phyloP scores from a whole-genome alignment of 2,888 invertebrate species.

The Erynnis tages region DNA sequence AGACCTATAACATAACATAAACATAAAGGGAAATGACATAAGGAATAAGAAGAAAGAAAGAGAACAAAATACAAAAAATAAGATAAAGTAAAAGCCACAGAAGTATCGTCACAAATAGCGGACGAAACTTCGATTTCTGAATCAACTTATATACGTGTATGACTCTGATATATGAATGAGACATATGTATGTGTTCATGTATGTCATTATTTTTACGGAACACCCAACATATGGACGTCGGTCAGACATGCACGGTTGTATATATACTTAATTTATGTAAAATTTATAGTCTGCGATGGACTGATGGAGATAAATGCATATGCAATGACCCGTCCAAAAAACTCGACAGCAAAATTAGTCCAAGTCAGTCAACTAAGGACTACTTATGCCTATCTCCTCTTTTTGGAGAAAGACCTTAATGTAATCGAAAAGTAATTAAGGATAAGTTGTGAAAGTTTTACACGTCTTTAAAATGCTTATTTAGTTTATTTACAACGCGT shows the following conservation, averaged over 20 bases:
- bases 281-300: conserved; percentile 36
- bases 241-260: conserved; percentile 28
- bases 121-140: too few species aligned
- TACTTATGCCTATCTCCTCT: conserved; percentile 46
- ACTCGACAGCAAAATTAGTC: conserved; percentile 58
- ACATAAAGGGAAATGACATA: too few species aligned
- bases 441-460: conserved; percentile 43
- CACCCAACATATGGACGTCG: conserved; percentile 17
- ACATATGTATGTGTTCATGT: too few species aligned
- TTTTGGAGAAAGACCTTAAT: conserved; percentile 47
- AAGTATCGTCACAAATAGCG: too few species aligned
- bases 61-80: too few species aligned
- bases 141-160: conserved; percentile 1
- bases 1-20: too few species aligned
- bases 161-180: too few species aligned
- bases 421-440: conserved; percentile 46
- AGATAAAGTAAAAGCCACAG: too few species aligned
- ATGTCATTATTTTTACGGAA: conserved; percentile 27
- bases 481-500: conserved; percentile 7
- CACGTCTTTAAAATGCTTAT: conserved; percentile 26
- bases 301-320: conserved; percentile 68
- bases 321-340: conserved; percentile 51
- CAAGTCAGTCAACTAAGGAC: conserved; percentile 54
- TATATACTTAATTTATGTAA: too few species aligned
- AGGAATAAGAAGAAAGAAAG: too few species aligned